Evolutionary conservation across 2,797 vertebrate species (phyloP).

Genomic region (Antrozous pallidus): DNA sequence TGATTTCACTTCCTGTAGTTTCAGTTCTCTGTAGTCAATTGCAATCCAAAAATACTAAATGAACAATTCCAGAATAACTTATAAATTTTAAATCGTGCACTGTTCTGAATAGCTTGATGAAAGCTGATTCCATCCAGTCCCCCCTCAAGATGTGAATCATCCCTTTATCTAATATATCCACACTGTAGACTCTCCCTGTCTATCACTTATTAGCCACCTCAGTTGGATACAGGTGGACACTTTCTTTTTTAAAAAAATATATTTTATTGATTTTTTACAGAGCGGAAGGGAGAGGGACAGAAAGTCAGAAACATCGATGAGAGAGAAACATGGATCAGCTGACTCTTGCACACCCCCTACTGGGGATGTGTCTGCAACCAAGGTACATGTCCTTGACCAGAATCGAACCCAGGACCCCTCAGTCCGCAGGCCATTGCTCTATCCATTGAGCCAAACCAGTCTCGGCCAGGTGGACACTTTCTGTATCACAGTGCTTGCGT

Average conservation of each 20-base stretch:
- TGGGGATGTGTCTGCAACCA: too few relatives aligned
- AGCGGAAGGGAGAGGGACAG: too few relatives aligned
- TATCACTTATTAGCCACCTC: not conserved
- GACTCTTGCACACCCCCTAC: too few relatives aligned
- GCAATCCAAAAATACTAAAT: not conserved
- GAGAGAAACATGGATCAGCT: too few relatives aligned
- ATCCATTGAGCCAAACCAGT: too few relatives aligned
- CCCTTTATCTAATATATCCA: not conserved
- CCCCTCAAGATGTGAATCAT: not conserved
- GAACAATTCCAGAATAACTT: not conserved
- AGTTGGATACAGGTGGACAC: not conserved
- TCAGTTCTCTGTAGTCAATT: not conserved
- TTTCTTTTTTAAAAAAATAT: too few relatives aligned
- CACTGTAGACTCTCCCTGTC: not conserved
- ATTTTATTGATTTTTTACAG: too few relatives aligned
- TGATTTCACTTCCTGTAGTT: not conserved
- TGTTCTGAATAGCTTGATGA: not conserved
- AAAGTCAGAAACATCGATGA: too few relatives aligned
- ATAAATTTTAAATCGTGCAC: not conserved
- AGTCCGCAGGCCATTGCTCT: too few relatives aligned
- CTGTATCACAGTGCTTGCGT: not conserved
- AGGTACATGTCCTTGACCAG: too few relatives aligned
- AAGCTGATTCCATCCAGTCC: not conserved
- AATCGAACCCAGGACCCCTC: too few relatives aligned
- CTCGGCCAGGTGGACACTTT: not conserved